phyloP scores from a whole-genome alignment of 2,888 invertebrate genomes.

The Gymnosoma rotundatum region DNA sequence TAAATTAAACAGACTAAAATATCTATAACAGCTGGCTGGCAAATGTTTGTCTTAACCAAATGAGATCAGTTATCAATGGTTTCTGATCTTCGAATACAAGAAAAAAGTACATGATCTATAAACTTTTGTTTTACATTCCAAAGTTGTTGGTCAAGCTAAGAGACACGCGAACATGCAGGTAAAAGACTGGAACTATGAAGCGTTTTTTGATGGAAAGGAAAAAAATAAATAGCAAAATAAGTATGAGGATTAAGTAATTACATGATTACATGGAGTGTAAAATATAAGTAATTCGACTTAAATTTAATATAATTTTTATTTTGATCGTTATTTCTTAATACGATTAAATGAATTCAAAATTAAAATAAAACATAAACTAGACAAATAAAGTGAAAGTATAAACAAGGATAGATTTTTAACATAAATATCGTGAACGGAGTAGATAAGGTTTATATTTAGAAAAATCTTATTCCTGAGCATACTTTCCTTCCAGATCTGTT shows the following conservation, averaged over 20 bases:
- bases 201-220: background rate
- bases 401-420: too few species aligned
- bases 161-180: background rate
- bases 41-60: slow-evolving; percentile 45
- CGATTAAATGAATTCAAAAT: background rate
- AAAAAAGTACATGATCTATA: background rate
- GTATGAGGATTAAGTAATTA: slow-evolving; percentile 29
- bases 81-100: slow-evolving; percentile 36
- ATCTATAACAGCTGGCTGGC: slow-evolving; percentile 59
- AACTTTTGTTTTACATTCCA: slow-evolving; percentile 46
- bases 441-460: too few species aligned
- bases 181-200: slow-evolving; percentile 19
- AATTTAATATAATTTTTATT: slow-evolving; percentile 17
- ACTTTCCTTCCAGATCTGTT: too few species aligned
- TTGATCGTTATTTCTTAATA: background rate
- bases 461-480: too few species aligned
- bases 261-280: slow-evolving; percentile 12
- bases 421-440: too few species aligned
- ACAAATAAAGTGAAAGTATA: too few species aligned
- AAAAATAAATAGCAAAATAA: slow-evolving; percentile 5
- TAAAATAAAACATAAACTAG: background rate
- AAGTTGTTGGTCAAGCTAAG: slow-evolving; percentile 2
- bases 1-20: slow-evolving; percentile 30
- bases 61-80: slow-evolving; percentile 56
- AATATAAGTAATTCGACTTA: slow-evolving; percentile 4